Evolutionary conservation across 2,113 vertebrate genomes (phyloP), one percentile per base, ranked within the genome.

Genomic region (Lanius ludovicianus): DNA sequence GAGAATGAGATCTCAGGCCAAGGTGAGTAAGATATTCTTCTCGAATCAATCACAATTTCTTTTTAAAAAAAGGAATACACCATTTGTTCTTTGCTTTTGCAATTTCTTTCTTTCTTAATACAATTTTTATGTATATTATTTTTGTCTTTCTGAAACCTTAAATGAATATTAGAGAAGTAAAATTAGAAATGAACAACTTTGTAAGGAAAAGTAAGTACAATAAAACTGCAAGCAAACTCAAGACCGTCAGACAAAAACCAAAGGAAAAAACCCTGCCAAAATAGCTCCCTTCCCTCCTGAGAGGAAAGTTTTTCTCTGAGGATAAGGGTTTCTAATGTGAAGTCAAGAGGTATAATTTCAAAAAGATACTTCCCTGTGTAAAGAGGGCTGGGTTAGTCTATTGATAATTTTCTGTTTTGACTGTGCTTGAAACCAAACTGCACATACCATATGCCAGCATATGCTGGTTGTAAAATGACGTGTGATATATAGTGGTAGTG

Each of bases 171-270:
- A 13, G 21, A 7, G 6, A 44, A 81, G 2, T 33, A 81, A 87
- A 78, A 78, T 27, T 42, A 64, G 39, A 44, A 64, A 69, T 19
- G 41, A 69, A 5, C 2, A 67, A 22, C 8, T 75, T 79, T 60
- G 8, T 46, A 39, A 64, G 4, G 17, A 85, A 71, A 63, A 3
- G 2, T 39, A 47, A 63, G 15, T 30, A 16, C 15, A 21, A 15
- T 71, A 50, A 9, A 63, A 57, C 2, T 33, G 13, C 13, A 55
- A 59, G 15, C 1, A 79, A 53, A 50, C 59, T 83, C 20, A 75
- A 63, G 64, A 79, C 16, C 0, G 0, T 22, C 30, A 6, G 20
- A 30, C 2, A 15, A 49, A 52, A 84, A 80, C 0, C 8, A 35
- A 62, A 41, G 21, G 19, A 13, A 41, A 69, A 13, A 7, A 13